Base-by-base conservation (phyloP, 2,888 invertebrate genomes). In the Kuschelorhynchus macadamiae region DNA sequence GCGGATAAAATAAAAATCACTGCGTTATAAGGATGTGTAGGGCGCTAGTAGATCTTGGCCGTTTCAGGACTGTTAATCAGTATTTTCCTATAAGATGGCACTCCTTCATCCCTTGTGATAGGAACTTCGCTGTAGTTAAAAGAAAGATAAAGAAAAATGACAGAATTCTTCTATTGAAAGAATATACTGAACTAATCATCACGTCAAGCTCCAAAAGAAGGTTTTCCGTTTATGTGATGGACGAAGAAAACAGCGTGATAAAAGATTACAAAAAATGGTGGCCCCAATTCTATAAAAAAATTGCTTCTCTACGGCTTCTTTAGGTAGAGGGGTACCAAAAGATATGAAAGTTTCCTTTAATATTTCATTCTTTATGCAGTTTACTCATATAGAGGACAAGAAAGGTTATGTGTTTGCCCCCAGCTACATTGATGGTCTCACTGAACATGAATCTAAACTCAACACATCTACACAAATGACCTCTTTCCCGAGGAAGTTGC, bases 41-140 rank as follows among this genome's bases (percentile, higher is more conserved):
- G 33, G 72, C 59, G n/a, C 46, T 70, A 41, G 44, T 33, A 47
- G 69, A 53, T 20, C 18, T 49, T 33, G 49, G 44, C 32, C 25
- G 53, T 25, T 72, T 61, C 67, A 12, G 20, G 17, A 67, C 18
- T 17, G 55, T 71, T 20, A 14, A 60, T 56, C 71, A 70, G 12
- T 72, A 73, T 61, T 73, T 72, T 62, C 71, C 69, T 8, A 68
- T 67, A 47, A 49, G 74, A 32, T 68, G 72, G n/a, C 66, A 59
- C 41, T 64, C 64, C 14, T 72, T 52, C 39, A 30, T 52, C 47
- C 64, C 30, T 20, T 55, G 36, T 39, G 4, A 44, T 17, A 44
- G 44, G 61, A 61, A 30, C 16, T 65, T 17, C 36, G 41, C 55
- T 7, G 25, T 20, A 0, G 21, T 55, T 12, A 55, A 41, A 21